These are phyloP conservation scores for Xanthia togata DNA, from an alignment of 2,888 invertebrate genomes.

Conservation along the genomic window DNA sequence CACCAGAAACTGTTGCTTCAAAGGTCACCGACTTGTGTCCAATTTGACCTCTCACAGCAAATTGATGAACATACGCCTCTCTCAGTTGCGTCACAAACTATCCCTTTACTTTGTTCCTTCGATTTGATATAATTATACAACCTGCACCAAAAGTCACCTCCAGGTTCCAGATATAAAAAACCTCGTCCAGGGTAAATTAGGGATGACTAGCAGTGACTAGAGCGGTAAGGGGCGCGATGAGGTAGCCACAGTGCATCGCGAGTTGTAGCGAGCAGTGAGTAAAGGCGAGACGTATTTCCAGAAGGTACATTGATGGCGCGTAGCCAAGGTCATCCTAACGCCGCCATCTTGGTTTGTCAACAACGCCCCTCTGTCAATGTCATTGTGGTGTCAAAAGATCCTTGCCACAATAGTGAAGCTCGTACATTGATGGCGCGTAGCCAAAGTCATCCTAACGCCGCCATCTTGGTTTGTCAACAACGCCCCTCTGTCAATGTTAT, in stretches of 20 bases:
- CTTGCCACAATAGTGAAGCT: background rate
- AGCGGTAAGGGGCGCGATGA: too few species aligned
- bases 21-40: background rate
- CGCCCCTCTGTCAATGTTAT: too few species aligned
- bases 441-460: background rate
- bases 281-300: background rate
- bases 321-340: background rate
- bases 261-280: background rate
- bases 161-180: background rate
- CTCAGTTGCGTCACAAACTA: background rate
- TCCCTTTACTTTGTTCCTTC: background rate
- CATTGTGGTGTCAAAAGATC: background rate
- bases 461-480: background rate
- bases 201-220: background rate
- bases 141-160: background rate
- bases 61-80: background rate
- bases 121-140: background rate
- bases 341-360: background rate
- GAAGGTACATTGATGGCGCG: background rate
- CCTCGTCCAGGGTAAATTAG: background rate
- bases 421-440: too few species aligned
- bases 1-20: background rate
- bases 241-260: background rate
- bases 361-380: background rate
- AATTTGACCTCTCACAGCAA: background rate